These are phyloP conservation scores for Selene dorsalis DNA, from an alignment of 2,797 vertebrate species.

Conservation along the genomic window DNA sequence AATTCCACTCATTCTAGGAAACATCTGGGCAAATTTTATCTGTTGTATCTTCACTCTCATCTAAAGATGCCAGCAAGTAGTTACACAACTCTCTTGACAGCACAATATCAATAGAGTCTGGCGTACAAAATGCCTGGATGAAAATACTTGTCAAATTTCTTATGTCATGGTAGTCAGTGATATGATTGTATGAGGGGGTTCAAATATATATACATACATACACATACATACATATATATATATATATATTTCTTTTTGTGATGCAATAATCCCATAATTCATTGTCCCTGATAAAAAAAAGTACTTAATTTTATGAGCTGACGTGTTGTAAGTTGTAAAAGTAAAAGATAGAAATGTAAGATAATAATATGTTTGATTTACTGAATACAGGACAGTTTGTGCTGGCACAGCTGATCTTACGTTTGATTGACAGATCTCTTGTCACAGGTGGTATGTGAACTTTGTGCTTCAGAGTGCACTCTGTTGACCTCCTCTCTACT, in stretches of 20 bases:
- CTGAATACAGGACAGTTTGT: neutral
- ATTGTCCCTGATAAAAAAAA: too few relatives aligned
- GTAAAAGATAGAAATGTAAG: neutral
- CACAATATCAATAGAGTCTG: conserved; percentile 22
- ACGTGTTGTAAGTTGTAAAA: neutral
- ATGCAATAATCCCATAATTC: too few relatives aligned
- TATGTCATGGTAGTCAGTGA: conserved; percentile 6
- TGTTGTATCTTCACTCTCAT: conserved; percentile 66
- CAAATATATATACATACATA: neutral
- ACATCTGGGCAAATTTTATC: conserved; percentile 71
- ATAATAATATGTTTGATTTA: neutral
- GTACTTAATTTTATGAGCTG: neutral
- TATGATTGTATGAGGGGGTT: neutral
- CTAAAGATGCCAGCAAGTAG: conserved; percentile 65
- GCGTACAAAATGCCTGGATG: neutral
- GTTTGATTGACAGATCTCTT: neutral
- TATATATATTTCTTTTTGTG: too few relatives aligned
- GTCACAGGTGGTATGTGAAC: conserved; percentile 32
- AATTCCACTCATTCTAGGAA: conserved; percentile 72
- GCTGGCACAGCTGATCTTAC: neutral
- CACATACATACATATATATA: neutral
- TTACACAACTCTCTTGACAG: conserved; percentile 45
- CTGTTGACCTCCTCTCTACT: conserved; percentile 52
- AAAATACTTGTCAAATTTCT: conserved; percentile 16
- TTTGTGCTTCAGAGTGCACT: conserved; percentile 28